A percentile compares a stretch with the other conserved stretches of the same genome.
phyloP scores from a whole-genome alignment of 2,888 invertebrate species.

The Ormyrus nitidulus region DNA sequence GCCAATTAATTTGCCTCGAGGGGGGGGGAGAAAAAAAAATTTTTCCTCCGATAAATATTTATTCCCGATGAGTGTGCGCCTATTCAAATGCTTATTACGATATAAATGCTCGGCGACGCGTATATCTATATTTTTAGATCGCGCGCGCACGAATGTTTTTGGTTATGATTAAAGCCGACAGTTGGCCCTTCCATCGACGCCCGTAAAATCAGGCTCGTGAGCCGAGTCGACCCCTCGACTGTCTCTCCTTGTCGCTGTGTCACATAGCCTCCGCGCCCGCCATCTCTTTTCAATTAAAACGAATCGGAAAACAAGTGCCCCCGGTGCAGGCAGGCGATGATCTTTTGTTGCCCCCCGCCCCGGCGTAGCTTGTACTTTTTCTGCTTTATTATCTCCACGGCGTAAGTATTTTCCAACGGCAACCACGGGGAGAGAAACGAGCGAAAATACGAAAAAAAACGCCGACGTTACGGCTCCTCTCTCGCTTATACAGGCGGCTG shows the following conservation, averaged over 20 bases:
- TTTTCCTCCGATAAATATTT: too few species aligned
- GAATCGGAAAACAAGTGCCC: slow-evolving; percentile 56
- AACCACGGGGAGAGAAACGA: too few species aligned
- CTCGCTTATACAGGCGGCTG: too few species aligned
- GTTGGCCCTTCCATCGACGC: slow-evolving; percentile 65
- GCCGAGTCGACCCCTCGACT: background rate
- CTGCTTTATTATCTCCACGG: too few species aligned
- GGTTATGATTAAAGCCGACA: slow-evolving; percentile 74
- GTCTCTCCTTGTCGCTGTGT: background rate
- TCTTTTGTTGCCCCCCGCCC: slow-evolving; percentile 49
- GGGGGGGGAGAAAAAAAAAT: too few species aligned
- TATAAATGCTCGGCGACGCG: too few species aligned
- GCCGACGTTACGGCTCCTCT: too few species aligned
- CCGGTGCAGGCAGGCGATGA: slow-evolving; percentile 37
- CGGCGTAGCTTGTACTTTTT: background rate
- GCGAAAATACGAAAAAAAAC: too few species aligned
- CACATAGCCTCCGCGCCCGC: background rate
- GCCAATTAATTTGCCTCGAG: slow-evolving; percentile 23
- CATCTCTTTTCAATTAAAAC: slow-evolving; percentile 55
- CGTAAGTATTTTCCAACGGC: too few species aligned
- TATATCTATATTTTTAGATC: too few species aligned
- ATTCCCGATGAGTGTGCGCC: too few species aligned
- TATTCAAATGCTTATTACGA: too few species aligned
- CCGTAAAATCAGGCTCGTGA: background rate
- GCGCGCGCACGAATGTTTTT: background rate